A percentile compares a stretch with the other conserved stretches of the same genome.
Conservation (phyloP, 2,113 vertebrate species). For the Synchiropus splendidus region DNA sequence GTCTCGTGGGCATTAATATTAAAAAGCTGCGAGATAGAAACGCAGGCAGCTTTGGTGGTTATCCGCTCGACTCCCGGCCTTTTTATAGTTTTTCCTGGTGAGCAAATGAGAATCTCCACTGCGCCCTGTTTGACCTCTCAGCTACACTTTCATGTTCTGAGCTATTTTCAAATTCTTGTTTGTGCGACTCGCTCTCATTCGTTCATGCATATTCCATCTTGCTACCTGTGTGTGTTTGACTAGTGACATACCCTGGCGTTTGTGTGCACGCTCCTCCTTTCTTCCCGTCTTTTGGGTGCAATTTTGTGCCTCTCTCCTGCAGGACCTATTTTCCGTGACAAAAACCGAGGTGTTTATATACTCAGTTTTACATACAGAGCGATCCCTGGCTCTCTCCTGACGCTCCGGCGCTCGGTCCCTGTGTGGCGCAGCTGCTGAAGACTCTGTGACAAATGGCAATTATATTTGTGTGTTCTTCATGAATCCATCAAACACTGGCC, state of each 20-base stretch:
- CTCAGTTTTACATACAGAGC: constrained; percentile 68
- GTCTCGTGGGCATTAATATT: constrained; percentile 58
- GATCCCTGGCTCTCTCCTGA: constrained; percentile 36
- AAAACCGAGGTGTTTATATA: constrained; percentile 65
- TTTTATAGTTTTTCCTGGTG: constrained; percentile 27
- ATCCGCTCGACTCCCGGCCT: constrained; percentile 25
- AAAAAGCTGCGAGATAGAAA: constrained; percentile 55
- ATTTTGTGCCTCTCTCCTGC: constrained; percentile 60
- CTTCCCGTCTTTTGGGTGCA: constrained; percentile 62
- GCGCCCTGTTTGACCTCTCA: constrained; percentile 53
- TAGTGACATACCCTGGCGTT: constrained; percentile 4
- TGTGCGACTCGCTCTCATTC: constrained; percentile 54
- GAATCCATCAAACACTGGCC: constrained; percentile 78
- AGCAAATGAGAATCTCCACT: constrained; percentile 56
- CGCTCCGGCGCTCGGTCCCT: constrained; percentile 43
- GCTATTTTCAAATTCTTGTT: constrained; percentile 64
- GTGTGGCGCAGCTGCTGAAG: constrained; percentile 61
- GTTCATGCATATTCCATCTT: constrained; percentile 61
- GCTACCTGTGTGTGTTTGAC: constrained; percentile 18
- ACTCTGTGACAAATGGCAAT: constrained; percentile 76
- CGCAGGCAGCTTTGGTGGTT: constrained; percentile 25
- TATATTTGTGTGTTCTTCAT: constrained; percentile 79
- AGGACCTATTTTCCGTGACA: constrained; percentile 67
- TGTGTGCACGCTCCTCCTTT: constrained; percentile 7
- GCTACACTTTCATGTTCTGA: constrained; percentile 52